phyloP scores from a whole-genome alignment of 2,113 vertebrate species.

The Sylvietta virens region DNA sequence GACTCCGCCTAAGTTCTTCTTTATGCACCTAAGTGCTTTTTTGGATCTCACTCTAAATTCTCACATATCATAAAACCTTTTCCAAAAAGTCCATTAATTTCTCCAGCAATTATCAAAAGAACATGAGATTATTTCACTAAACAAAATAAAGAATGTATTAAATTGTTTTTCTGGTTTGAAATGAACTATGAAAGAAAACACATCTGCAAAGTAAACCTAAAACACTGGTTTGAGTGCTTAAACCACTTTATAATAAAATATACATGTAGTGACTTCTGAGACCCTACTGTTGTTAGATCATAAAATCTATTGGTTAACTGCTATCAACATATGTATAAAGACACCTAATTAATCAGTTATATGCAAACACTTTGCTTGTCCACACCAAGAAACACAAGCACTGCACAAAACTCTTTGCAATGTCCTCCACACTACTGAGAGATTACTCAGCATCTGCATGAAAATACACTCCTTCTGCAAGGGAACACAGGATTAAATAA shows the following conservation, averaged over 20 bases:
- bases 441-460: not conserved
- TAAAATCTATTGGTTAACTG: not conserved
- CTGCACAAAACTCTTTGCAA: not conserved
- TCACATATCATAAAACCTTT: not conserved
- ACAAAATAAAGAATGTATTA: not conserved
- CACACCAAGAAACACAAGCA: not conserved
- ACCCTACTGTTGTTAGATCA: not conserved
- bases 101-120: conserved; percentile 1
- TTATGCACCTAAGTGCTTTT: conserved; percentile 39
- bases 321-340: not conserved
- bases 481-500: conserved; percentile 6
- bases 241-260: not conserved
- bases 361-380: not conserved
- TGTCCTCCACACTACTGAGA: not conserved
- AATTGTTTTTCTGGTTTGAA: conserved; percentile 17
- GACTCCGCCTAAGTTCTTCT: not conserved
- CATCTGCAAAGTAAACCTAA: conserved; percentile 1
- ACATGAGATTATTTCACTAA: not conserved
- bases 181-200: not conserved
- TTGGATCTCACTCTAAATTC: conserved; percentile 27
- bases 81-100: conserved; percentile 40
- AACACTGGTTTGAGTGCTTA: not conserved
- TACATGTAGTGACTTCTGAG: not conserved
- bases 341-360: not conserved
- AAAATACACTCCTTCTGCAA: not conserved